Base-by-base conservation (phyloP, 2,797 vertebrate species). In the Florisuga fusca region DNA sequence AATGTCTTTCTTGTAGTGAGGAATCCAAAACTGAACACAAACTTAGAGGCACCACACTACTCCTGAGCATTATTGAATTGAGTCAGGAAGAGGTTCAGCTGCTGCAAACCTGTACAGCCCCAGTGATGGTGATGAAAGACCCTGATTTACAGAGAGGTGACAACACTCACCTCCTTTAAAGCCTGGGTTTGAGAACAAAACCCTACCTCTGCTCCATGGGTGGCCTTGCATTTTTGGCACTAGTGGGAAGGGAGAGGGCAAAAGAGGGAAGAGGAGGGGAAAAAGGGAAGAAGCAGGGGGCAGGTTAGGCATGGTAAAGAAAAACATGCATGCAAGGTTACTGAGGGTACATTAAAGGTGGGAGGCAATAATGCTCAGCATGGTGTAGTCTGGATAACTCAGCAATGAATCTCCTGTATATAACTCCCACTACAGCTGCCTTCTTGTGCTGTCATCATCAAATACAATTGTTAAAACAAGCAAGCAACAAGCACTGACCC, bases 401-500 rank as follows among this genome's bases (percentile, higher is more conserved):
- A 38, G 29, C 66, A 88, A 68, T 21, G 50, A 50, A 75, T 23
- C 10, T 23, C 23, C 27, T 51, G 5, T 12, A 33, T 38, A 51
- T 86, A 92, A 91, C 84, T 50, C 46, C n/a, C 17, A 3, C 38
- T 22, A 7, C 41, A 25, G 33, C 38, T 92, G 29, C 74, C 74
- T 79, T 55, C 54, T 79, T 0, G 0, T 55, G 67, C 74, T 90
- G 87, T 82, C 34, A 48, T 55, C 71, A 58, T 51, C 34, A 74
- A 78, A 53, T 38, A 43, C 16, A 15, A 89, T 53, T 73, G 67
- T 63, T 76, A 90, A 89, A 94, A 82, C 68, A 74, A 33, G 33
- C 55, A 55, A 50, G 38, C 48, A 48, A 31, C 59, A 79, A 86
- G 82, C 18, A 23, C 48, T 8, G 9, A 63, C 19, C 46, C 33